phyloP scores from a whole-genome alignment of 2,888 invertebrate species.

The Holacanthella duospinosa region DNA sequence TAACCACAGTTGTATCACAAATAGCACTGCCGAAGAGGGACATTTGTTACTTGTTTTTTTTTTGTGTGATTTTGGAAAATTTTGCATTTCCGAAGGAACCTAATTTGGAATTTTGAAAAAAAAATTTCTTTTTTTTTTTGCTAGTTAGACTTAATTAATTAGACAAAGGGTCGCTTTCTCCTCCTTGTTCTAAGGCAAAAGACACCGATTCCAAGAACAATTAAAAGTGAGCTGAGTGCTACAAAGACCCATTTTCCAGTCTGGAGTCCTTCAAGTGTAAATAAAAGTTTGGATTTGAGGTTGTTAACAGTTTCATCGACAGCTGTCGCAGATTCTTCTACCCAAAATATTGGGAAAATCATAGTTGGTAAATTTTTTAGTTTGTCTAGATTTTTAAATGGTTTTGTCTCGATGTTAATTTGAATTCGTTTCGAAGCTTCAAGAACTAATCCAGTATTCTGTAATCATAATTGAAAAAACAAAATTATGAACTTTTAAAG shows the following conservation, averaged over 20 bases:
- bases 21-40: no score
- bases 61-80: no score
- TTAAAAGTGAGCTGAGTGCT: conserved; percentile 13
- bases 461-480: not conserved
- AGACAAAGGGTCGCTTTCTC: conserved; percentile 6
- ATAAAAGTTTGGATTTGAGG: conserved; percentile 15
- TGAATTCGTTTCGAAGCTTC: conserved; percentile 28
- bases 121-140: no score
- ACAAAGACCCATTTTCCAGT: conserved; percentile 21
- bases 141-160: no score
- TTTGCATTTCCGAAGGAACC: no score
- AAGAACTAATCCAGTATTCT: conserved; percentile 32
- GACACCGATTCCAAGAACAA: conserved; percentile 13
- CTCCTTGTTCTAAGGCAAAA: conserved; percentile 6
- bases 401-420: conserved; percentile 29
- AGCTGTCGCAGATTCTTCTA: conserved; percentile 19
- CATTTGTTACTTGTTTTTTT: no score
- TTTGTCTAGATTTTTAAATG: conserved; percentile 4
- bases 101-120: no score
- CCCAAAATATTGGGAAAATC: conserved; percentile 32
- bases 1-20: no score
- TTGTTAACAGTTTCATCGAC: conserved; percentile 15
- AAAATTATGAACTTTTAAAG: not conserved
- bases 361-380: conserved; percentile 22
- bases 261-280: conserved; percentile 16